These are phyloP conservation scores for Hirtodrosophila histrioides DNA, from an alignment of 2,888 invertebrate genomes.

Conservation along the genomic window DNA sequence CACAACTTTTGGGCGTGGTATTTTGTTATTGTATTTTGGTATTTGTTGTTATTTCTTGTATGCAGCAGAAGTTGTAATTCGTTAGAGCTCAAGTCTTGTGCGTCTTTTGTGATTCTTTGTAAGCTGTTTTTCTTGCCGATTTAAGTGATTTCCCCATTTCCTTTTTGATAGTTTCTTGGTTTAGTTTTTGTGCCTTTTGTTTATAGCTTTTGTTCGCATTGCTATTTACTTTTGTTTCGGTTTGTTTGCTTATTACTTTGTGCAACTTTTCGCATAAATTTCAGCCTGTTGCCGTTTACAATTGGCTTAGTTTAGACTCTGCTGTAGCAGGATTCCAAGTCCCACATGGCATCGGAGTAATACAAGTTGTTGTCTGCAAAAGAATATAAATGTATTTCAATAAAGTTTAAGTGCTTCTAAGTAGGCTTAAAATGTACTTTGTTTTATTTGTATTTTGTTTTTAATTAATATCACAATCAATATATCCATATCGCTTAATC, in stretches of 20 bases:
- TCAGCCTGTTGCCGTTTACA: slow-evolving; percentile 72
- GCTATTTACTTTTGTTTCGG: slow-evolving; percentile 35
- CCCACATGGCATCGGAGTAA: slow-evolving; percentile 56
- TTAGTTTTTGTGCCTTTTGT: slow-evolving; percentile 51
- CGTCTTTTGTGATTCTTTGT: slow-evolving; percentile 25
- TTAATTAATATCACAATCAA: too few species aligned
- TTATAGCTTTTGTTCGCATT: slow-evolving; percentile 52
- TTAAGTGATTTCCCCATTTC: slow-evolving; percentile 59
- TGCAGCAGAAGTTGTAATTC: slow-evolving; percentile 33
- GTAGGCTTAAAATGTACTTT: slow-evolving; percentile 8
- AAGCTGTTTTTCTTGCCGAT: slow-evolving; percentile 49
- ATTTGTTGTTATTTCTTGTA: neutral
- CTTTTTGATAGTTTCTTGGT: slow-evolving; percentile 45
- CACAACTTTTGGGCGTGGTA: slow-evolving; percentile 9
- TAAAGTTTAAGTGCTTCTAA: slow-evolving; percentile 31
- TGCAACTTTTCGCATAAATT: slow-evolving; percentile 72
- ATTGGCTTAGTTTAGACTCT: slow-evolving; percentile 44
- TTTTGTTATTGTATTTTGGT: too few species aligned
- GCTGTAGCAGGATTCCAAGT: slow-evolving; percentile 32
- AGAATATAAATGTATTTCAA: slow-evolving; percentile 55
- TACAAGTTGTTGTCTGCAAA: slow-evolving; percentile 51
- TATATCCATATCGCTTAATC: too few species aligned
- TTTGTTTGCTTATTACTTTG: slow-evolving; percentile 68
- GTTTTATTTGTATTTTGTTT: too few species aligned
- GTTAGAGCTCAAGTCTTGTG: slow-evolving; percentile 35